Evolutionary conservation across 2,113 vertebrate species (phyloP).

Genomic region (Heptranchias perlo): DNA sequence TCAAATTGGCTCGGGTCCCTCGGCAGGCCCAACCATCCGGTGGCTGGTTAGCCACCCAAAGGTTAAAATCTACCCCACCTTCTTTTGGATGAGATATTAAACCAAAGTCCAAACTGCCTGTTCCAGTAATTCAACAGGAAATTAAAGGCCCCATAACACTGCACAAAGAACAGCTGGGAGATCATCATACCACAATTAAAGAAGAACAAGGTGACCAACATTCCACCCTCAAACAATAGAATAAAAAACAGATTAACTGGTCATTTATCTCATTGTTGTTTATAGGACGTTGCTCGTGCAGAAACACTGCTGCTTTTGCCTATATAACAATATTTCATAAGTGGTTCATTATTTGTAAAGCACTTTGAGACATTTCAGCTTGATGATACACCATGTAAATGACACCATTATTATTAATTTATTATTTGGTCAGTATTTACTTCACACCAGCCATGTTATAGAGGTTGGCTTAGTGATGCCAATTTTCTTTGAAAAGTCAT

Average conservation of each 20-base stretch:
- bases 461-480: neutral
- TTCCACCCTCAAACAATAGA: neutral
- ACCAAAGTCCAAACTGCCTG: too few relatives aligned
- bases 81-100: too few relatives aligned
- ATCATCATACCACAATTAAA: neutral
- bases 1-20: neutral
- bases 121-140: neutral
- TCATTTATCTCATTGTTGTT: neutral
- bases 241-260: neutral
- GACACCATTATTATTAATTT: neutral
- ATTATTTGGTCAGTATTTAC: neutral
- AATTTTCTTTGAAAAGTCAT: neutral
- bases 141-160: neutral
- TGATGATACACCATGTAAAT: neutral
- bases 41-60: neutral
- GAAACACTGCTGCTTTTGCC: neutral
- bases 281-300: neutral
- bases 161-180: neutral
- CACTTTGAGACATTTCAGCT: neutral
- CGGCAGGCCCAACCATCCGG: neutral
- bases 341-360: neutral
- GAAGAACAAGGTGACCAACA: neutral
- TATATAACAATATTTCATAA: neutral
- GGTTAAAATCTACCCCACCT: neutral
- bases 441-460: neutral